Evolutionary conservation across 2,797 vertebrate species (phyloP), one percentile per base, ranked within the genome.

Genomic region (Micrastur ruficollis): DNA sequence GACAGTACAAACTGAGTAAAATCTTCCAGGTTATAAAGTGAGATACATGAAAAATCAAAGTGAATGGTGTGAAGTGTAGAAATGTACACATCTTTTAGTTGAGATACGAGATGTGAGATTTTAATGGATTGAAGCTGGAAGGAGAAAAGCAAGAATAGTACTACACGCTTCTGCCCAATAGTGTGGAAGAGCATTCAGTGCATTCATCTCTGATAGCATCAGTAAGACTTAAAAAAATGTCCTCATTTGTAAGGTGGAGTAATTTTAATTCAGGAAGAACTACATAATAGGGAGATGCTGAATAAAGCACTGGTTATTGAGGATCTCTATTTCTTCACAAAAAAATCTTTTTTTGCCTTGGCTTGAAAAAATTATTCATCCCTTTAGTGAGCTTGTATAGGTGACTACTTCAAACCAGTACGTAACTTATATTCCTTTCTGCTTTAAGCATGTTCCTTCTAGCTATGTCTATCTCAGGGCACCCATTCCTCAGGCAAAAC

Each of bases 111-210:
- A 12, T 50, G 16, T 83, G 40, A 25, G 31, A 59, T n/a, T 91
- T 72, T 67, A 94, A 90, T 79, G 32, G 82, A 92, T 62, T 84
- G 34, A 86, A 32, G 32, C 38, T 89, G 85, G 72, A 96, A 93
- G n/a, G 17, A 62, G 53, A 50, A 67, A 55, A 66, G n/a, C 11
- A 58, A 52, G 61, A 67, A 61, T 6, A 65, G 20, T 58, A 82
- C 58, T 90, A 71, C 53, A 85, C 27, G n/a, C 55, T 66, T 82
- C 47, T 52, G 55, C 26, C 22, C 11, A 53, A 15, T n/a, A 85
- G 34, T 27, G 61, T 90, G 50, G 80, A 65, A 86, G 32, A 86
- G 25, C 76, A 73, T 88, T 72, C 89, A 81, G 56, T 71, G 52
- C 71, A 76, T 96, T 95, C 27, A 61, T 94, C 68, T 94, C 79